phyloP scores from a whole-genome alignment of 2,113 vertebrate genomes.

The Pygoscelis adeliae region DNA sequence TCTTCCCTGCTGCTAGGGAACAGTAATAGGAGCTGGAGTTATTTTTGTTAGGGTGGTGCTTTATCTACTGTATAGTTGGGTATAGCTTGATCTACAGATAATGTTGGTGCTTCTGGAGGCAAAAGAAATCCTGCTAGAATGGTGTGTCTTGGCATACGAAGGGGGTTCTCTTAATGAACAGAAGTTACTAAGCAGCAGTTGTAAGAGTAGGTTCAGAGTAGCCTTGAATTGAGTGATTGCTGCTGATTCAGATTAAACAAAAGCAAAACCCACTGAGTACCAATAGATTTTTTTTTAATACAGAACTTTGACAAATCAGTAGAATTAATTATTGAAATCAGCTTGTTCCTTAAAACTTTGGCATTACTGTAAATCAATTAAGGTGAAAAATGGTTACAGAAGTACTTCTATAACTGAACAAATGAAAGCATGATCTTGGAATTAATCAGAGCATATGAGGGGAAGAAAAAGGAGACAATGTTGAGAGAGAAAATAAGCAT shows the following conservation, averaged over 20 bases:
- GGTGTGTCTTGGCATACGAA: neutral
- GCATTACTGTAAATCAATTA: neutral
- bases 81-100: neutral
- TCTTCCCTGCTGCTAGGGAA: neutral
- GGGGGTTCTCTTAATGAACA: neutral
- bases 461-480: neutral
- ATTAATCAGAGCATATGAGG: neutral
- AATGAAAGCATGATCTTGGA: neutral
- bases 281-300: neutral
- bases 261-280: neutral
- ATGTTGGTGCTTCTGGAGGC: neutral
- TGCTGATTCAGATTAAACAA: neutral
- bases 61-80: accelerated
- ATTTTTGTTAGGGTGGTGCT: neutral
- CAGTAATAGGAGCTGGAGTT: neutral
- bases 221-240: neutral
- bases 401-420: neutral
- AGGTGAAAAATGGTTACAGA: neutral
- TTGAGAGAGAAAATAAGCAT: neutral
- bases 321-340: neutral
- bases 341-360: neutral
- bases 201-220: neutral
- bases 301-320: neutral
- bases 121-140: neutral
- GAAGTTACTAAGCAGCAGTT: neutral